These are phyloP conservation scores for Laothoe populi DNA, from an alignment of 2,888 invertebrate species.

Conservation along the genomic window DNA sequence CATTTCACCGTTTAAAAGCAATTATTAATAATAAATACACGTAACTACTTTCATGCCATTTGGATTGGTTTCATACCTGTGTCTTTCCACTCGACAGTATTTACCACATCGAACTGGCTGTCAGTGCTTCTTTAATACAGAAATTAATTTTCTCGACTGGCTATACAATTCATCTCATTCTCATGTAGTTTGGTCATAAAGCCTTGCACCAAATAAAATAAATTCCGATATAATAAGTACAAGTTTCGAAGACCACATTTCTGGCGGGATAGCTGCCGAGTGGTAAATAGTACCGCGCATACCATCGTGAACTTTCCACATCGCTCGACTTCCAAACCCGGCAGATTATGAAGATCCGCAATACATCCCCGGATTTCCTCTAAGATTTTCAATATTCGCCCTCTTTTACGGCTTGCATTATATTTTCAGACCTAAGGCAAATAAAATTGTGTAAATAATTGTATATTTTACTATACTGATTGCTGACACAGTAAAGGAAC, in stretches of 20 bases:
- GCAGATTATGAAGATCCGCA: conserved; percentile 7
- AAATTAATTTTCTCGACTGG: no score
- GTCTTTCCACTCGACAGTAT: no score
- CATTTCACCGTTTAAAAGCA: no score
- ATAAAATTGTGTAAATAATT: background rate
- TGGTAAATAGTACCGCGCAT: conserved; percentile 5
- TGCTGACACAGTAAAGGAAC: no score
- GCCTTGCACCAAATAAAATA: background rate
- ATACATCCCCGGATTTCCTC: conserved; percentile 7
- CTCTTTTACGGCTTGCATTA: background rate
- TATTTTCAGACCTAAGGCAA: background rate
- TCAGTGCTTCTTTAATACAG: no score
- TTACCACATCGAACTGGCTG: no score
- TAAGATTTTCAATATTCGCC: conserved; percentile 11
- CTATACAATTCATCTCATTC: no score
- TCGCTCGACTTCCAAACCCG: conserved; percentile 9
- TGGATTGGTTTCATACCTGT: no score
- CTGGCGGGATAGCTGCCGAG: background rate
- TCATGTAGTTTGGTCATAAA: background rate
- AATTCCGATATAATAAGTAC: background rate
- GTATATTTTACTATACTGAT: background rate
- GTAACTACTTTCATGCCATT: no score
- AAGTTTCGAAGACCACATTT: background rate
- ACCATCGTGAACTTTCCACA: background rate
- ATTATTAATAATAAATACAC: no score